These are phyloP conservation scores for Epinotia nisella DNA, from an alignment of 2,888 invertebrate species.

Conservation along the genomic window DNA sequence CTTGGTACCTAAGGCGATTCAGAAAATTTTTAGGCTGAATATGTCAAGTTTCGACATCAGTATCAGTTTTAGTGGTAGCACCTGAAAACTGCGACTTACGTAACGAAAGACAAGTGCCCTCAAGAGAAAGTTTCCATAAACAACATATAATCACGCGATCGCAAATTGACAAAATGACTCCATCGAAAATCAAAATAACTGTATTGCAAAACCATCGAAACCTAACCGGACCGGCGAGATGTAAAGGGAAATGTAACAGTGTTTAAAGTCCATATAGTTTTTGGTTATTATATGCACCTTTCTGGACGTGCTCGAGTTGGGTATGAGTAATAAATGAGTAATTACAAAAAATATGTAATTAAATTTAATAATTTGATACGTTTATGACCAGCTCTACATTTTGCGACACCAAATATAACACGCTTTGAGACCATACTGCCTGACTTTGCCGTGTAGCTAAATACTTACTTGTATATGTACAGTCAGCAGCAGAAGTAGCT, in stretches of 20 bases:
- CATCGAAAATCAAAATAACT: slow-evolving; percentile 30
- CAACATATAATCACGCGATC: slow-evolving; percentile 11
- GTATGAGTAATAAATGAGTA: background rate
- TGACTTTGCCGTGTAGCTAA: background rate
- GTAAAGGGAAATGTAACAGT: slow-evolving; percentile 33
- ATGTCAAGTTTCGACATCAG: background rate
- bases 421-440: background rate
- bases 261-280: slow-evolving; percentile 20
- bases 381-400: background rate
- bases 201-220: slow-evolving; percentile 35
- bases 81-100: background rate
- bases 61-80: background rate
- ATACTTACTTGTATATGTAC: background rate
- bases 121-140: slow-evolving; percentile 19
- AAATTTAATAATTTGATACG: background rate
- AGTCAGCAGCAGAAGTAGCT: too few species aligned
- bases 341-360: background rate
- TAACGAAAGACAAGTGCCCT: slow-evolving; percentile 2
- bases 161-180: slow-evolving; percentile 35
- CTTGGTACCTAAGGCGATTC: too few species aligned
- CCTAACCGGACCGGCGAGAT: slow-evolving; percentile 13
- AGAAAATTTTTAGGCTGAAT: too few species aligned
- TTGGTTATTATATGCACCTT: slow-evolving; percentile 19
- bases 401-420: background rate
- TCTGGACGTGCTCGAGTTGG: slow-evolving; percentile 11